Evolutionary conservation across 2,888 invertebrate species (phyloP).

Genomic region (Mythimna impura): DNA sequence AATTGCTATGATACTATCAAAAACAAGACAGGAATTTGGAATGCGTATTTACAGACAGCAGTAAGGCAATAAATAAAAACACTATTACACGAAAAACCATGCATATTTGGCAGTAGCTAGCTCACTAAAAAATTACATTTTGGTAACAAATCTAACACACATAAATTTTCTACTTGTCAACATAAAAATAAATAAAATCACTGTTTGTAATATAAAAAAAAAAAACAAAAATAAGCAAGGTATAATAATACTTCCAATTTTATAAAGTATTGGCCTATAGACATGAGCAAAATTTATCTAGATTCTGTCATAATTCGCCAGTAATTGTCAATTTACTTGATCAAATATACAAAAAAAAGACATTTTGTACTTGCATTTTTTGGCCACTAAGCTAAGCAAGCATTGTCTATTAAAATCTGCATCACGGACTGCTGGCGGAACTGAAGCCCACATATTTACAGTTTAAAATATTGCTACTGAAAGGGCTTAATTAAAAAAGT

Average conservation of each 20-base stretch:
- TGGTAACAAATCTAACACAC: constrained; percentile 39
- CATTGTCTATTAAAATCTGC: too few relatives aligned
- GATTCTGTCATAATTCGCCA: constrained; percentile 19
- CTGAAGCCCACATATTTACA: not conserved
- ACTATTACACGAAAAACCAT: constrained; percentile 51
- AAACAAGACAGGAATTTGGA: not conserved
- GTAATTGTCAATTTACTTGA: not conserved
- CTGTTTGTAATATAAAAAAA: not conserved
- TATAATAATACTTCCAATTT: constrained; percentile 30
- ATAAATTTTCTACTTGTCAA: constrained; percentile 15
- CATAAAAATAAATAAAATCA: constrained; percentile 14
- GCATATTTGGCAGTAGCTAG: constrained; percentile 61
- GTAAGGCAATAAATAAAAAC: constrained; percentile 38
- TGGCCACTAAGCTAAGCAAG: constrained; percentile 6
- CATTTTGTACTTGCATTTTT: constrained; percentile 11
- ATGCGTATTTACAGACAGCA: constrained; percentile 24
- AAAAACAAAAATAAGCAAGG: constrained; percentile 1
- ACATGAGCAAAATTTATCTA: not conserved
- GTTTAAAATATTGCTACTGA: not conserved
- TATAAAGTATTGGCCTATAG: not conserved
- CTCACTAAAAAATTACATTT: constrained; percentile 46
- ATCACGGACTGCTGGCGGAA: not conserved
- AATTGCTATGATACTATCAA: not conserved
- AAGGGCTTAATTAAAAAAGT: not conserved
- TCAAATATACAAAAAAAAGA: constrained; percentile 16